Percentiles rank a stretch among this genome's conserved stretches.
These are phyloP conservation scores for Athrips mouffetella DNA, from an alignment of 2,888 invertebrate species.

Conservation along the genomic window DNA sequence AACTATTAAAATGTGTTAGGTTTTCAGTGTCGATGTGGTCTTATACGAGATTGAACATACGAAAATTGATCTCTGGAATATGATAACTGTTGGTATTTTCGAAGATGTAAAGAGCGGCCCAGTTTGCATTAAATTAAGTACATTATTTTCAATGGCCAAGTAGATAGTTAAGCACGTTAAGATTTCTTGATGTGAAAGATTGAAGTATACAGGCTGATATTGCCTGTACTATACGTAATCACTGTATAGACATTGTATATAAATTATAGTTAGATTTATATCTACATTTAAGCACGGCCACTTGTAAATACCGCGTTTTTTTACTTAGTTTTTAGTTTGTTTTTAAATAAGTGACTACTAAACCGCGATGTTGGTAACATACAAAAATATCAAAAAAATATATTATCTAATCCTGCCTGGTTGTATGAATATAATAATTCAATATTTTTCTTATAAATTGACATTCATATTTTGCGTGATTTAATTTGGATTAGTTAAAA, in stretches of 20 bases:
- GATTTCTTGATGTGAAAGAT: constrained; percentile 1
- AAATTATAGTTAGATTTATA: constrained; percentile 57
- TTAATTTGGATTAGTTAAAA: too few species aligned
- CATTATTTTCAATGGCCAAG: constrained; percentile 6
- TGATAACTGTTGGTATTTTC: too few species aligned
- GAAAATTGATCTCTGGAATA: background rate
- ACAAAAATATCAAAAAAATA: background rate
- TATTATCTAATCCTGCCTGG: too few species aligned
- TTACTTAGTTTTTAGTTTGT: constrained; percentile 43
- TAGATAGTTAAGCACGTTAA: constrained; percentile 5
- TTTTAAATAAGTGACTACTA: constrained; percentile 9
- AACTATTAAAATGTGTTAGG: background rate
- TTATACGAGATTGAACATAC: background rate
- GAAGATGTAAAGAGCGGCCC: background rate
- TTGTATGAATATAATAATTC: too few species aligned
- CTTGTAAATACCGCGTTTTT: constrained; percentile 64
- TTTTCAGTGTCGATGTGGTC: background rate
- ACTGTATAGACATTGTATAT: constrained; percentile 61
- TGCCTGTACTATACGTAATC: constrained; percentile 6
- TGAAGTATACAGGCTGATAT: constrained; percentile 6
- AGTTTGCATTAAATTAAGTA: background rate
- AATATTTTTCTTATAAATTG: too few species aligned
- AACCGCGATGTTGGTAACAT: constrained; percentile 1
- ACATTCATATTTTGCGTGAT: too few species aligned
- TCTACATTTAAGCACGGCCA: constrained; percentile 55